Evolutionary conservation across 2,113 vertebrate species (phyloP).

Genomic region (Aspidoscelis tigris): DNA sequence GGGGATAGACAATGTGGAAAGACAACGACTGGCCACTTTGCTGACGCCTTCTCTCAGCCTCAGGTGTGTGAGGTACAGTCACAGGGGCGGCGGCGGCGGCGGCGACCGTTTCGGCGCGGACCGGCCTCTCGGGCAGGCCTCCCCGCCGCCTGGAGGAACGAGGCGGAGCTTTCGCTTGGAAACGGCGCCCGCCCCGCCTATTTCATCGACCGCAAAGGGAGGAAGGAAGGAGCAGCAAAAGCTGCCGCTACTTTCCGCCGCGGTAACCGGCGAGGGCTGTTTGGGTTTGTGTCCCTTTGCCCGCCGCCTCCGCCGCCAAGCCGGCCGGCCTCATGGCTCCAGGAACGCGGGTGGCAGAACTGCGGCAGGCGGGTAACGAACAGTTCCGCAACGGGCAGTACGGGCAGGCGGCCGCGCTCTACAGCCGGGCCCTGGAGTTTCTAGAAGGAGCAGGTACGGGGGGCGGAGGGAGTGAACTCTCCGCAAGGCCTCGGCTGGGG

Average conservation of each 20-base stretch:
- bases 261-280: neutral
- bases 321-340: constrained; percentile 74
- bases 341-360: constrained; percentile 72
- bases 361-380: constrained; percentile 87
- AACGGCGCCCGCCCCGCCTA: neutral
- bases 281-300: too few species aligned
- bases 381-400: constrained; percentile 90
- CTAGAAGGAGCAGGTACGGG: constrained; percentile 80
- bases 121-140: neutral
- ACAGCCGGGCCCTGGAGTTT: constrained; percentile 82
- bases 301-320: too few species aligned
- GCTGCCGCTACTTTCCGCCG: neutral
- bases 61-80: too few species aligned
- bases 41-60: too few species aligned
- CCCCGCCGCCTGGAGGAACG: neutral
- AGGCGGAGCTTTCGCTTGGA: neutral
- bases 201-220: neutral
- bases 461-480: neutral
- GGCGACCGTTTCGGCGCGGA: too few species aligned
- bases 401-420: constrained; percentile 81
- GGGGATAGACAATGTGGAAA: too few species aligned
- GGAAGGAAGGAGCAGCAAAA: neutral
- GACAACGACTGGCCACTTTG: too few species aligned
- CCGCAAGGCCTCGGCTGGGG: neutral
- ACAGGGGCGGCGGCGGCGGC: too few species aligned